Percentiles rank a stretch among this genome's conserved stretches.
Conservation (phyloP, 2,888 invertebrate genomes). For the Pimpla rufipes region DNA sequence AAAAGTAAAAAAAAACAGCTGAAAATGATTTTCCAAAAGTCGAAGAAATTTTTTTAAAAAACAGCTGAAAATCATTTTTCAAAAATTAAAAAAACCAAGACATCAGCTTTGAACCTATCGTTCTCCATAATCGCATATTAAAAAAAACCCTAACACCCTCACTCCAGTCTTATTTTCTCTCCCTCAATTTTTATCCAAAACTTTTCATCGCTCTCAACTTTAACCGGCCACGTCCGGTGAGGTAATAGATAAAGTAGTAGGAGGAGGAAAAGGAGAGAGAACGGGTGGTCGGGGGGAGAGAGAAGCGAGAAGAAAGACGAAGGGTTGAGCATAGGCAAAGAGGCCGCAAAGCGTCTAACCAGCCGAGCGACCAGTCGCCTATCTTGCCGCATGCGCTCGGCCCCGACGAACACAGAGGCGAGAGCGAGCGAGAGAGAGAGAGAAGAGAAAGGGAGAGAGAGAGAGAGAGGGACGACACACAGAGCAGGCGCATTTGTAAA, state of each 20-base stretch:
- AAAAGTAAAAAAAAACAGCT: too few relatives aligned
- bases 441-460: conserved; percentile 26
- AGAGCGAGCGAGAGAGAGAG: background rate
- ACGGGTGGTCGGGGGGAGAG: conserved; percentile 15
- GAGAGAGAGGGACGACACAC: conserved; percentile 46
- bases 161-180: too few relatives aligned
- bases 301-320: conserved; percentile 30
- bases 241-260: conserved; percentile 23
- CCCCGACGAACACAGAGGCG: conserved; percentile 19
- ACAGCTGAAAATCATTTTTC: too few relatives aligned
- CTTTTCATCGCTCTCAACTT: background rate
- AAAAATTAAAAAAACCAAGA: too few relatives aligned
- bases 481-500: conserved; percentile 81
- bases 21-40: too few relatives aligned
- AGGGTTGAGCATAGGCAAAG: conserved; percentile 33
- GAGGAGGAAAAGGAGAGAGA: background rate
- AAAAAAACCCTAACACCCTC: too few relatives aligned
- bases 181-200: too few relatives aligned
- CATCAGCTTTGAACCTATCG: too few relatives aligned
- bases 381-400: conserved; percentile 42
- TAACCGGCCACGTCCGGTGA: background rate
- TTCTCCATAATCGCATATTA: too few relatives aligned
- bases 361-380: conserved; percentile 34
- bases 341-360: conserved; percentile 34
- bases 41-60: too few relatives aligned